phyloP scores from a whole-genome alignment of 2,888 invertebrate genomes.

The Harmothoe impar region DNA sequence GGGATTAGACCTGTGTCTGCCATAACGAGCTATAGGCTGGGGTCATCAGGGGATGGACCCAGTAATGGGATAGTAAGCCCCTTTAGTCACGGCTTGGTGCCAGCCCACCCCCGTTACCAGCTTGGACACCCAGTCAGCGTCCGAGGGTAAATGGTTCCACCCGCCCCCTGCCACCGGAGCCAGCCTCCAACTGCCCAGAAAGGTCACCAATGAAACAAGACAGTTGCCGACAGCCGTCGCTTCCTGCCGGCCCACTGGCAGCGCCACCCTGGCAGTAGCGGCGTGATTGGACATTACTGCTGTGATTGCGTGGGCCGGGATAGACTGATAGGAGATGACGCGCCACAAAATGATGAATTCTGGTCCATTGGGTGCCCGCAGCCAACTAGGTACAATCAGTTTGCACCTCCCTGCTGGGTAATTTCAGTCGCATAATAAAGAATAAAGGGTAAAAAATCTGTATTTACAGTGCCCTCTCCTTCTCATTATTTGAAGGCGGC shows the following conservation, averaged over 20 bases:
- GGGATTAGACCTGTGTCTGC: background rate
- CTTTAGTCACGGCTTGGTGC: background rate
- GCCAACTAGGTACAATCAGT: no score
- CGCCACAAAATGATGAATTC: background rate
- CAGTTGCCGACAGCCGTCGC: background rate
- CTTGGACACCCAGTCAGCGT: no score
- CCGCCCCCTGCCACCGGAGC: background rate
- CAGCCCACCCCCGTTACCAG: background rate
- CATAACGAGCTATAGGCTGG: background rate
- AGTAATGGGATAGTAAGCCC: constrained; percentile 23
- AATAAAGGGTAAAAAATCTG: no score
- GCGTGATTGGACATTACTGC: constrained; percentile 11
- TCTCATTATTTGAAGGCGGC: no score
- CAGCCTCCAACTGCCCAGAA: background rate
- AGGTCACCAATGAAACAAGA: constrained; percentile 29
- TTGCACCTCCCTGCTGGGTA: no score
- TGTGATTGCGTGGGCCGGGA: background rate
- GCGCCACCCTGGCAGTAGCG: constrained; percentile 13
- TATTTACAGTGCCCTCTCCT: no score
- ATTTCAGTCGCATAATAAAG: no score
- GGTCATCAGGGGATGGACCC: background rate
- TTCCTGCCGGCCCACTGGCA: background rate
- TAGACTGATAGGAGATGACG: background rate
- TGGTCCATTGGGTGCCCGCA: background rate
- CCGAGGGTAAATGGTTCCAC: background rate